Base-by-base conservation (phyloP, 2,797 vertebrate genomes). In the Myoxocephalus aenaeus region DNA sequence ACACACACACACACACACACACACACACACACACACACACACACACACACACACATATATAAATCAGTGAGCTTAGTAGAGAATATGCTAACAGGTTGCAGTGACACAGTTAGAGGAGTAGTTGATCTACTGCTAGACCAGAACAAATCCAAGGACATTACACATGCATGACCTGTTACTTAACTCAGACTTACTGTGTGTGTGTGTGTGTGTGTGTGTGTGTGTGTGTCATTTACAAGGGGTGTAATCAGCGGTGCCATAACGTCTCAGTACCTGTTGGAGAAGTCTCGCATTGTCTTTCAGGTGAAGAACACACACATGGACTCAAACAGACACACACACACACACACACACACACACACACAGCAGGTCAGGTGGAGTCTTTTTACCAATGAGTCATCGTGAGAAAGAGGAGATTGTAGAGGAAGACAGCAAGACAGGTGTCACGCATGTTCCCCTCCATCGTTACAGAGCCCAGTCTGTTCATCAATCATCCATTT, bases 231-330 rank as follows among this genome's bases (percentile, higher is more conserved):
- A 73, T 90, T 84, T 79, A 67, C 65, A 73, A 98, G 96, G 29
- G 96, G 97, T 65, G 89, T 96, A 88, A 97, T 98, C 91, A 97
- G 96, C 15, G 98, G 98, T 97, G 98, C 98, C 96, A 97, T 98
- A 96, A 99, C 97, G 84, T 99, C 98, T 66, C 98, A 98, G 94
- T 99, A 98, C 92, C 96, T 99, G 87, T 94, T 99, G 80, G 98
- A 98, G 94, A 99, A 98, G 83, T 98, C 97, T 79, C 96, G 97
- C 8, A 96, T 98, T 74, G 97, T 98, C 92, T 99, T 99, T 94
- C 97, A 99, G 96, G 97, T 98, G 62, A 93, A 90, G 81, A 87
- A 74, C 68, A 57, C 57, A 77, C 48, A 59, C 65, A 54, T 17
- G 8, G 10, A 50, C 67, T 12, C 58, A 65, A 25, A 40, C 58